phyloP scores from a whole-genome alignment of 2,888 invertebrate genomes.

The Plutella xylostella region DNA sequence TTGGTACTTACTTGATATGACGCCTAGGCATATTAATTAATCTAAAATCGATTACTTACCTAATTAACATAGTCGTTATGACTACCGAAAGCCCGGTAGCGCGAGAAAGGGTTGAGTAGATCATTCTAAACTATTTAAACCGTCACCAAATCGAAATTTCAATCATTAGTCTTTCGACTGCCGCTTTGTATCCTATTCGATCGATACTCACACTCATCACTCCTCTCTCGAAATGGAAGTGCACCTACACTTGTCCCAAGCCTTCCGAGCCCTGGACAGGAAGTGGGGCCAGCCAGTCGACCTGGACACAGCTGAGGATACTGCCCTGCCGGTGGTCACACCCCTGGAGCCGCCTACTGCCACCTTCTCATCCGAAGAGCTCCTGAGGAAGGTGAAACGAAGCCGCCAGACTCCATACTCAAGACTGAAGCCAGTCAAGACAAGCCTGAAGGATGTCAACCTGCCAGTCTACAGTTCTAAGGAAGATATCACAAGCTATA shows the following conservation, averaged over 20 bases:
- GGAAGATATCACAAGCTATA: too few species aligned
- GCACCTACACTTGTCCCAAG: conserved; percentile 39
- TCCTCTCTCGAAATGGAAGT: conserved; percentile 27
- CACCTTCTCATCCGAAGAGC: conserved; percentile 44
- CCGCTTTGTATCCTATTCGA: background rate
- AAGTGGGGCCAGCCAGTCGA: conserved; percentile 43
- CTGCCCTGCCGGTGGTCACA: conserved; percentile 20
- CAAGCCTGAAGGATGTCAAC: background rate
- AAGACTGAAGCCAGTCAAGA: conserved; percentile 14
- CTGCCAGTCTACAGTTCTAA: too few species aligned
- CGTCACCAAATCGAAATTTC: background rate
- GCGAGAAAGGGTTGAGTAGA: background rate
- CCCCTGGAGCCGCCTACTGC: conserved; percentile 28
- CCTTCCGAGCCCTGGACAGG: conserved; percentile 36
- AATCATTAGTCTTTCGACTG: background rate
- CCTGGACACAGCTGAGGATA: conserved; percentile 28
- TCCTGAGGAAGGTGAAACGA: conserved; percentile 25
- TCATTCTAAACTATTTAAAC: background rate
- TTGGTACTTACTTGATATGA: too few species aligned
- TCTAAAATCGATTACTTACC: too few species aligned
- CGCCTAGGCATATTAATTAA: too few species aligned
- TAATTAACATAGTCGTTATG: too few species aligned
- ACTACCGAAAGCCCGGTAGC: too few species aligned
- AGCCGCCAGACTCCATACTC: conserved; percentile 26
- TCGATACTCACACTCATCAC: background rate